Evolutionary conservation across 2,888 invertebrate species (phyloP).

Genomic region (Lagria hirta): DNA sequence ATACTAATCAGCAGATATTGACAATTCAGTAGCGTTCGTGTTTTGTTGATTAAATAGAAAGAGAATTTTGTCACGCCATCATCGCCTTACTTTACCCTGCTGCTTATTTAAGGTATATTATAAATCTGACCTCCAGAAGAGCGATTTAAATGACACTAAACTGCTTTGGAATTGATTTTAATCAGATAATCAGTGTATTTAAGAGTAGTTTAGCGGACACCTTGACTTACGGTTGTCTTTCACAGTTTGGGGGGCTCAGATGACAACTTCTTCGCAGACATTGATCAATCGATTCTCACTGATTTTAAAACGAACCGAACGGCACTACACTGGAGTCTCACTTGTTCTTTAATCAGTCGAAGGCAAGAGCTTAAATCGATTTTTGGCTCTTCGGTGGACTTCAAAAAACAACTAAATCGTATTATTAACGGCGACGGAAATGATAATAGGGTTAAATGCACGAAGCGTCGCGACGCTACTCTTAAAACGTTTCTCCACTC

Average conservation of each 20-base stretch:
- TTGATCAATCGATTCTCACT: too few species aligned
- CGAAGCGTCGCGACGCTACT: conserved; percentile 3
- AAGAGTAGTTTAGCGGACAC: conserved; percentile 12
- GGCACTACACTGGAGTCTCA: conserved; percentile 6
- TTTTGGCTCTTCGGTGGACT: conserved; percentile 2
- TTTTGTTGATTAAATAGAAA: too few species aligned
- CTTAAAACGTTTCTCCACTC: neutral
- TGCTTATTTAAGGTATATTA: conserved; percentile 28
- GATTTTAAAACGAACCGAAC: neutral
- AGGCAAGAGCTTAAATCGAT: too few species aligned
- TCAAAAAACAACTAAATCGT: neutral
- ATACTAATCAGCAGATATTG: too few species aligned
- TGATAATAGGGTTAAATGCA: conserved; percentile 2
- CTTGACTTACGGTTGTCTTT: conserved; percentile 15
- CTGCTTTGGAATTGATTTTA: conserved; percentile 49
- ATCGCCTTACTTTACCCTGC: too few species aligned
- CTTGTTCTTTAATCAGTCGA: too few species aligned
- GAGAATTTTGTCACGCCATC: too few species aligned
- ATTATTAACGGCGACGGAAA: neutral
- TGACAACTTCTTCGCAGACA: conserved; percentile 13
- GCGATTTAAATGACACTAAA: conserved; percentile 39
- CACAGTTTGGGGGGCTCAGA: conserved; percentile 9
- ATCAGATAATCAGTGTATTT: conserved; percentile 45
- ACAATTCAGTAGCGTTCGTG: too few species aligned
- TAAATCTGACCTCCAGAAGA: conserved; percentile 49